Conservation (phyloP, 2,888 invertebrate genomes). For the Cephus rjabovi region DNA sequence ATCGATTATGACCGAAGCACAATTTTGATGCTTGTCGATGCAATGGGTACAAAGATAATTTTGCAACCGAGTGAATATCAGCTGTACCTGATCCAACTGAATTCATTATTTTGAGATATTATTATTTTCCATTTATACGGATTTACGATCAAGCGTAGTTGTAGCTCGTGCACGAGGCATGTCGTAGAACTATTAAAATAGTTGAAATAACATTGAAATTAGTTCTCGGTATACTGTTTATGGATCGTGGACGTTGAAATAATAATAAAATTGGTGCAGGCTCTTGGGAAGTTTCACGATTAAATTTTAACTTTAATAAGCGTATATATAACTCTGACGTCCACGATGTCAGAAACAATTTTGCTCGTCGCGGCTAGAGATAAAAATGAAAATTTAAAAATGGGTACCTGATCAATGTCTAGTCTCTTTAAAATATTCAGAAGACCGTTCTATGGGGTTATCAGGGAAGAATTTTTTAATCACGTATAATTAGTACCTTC, state of each 20-base stretch:
- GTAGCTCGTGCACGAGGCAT: conserved; percentile 35
- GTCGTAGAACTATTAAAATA: conserved; percentile 17
- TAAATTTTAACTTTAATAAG: not conserved
- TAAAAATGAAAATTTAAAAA: not conserved
- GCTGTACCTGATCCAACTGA: not conserved
- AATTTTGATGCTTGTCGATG: not conserved
- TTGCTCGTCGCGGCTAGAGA: not conserved
- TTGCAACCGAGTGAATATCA: not conserved
- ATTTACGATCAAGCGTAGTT: not conserved
- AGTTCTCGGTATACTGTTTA: not conserved
- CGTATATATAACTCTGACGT: not conserved
- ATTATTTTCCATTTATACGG: not conserved
- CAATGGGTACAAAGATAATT: not conserved
- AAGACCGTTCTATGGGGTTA: not conserved
- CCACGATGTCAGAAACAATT: not conserved
- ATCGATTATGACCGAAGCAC: not conserved
- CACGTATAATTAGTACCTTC: not conserved
- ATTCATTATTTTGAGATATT: not conserved
- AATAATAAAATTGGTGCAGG: not conserved
- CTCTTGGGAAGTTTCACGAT: no score
- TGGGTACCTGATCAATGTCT: not conserved
- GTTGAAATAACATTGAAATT: not conserved
- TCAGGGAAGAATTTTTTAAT: not conserved
- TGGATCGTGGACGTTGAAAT: not conserved
- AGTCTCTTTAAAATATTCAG: not conserved